Evolutionary conservation across 2,888 invertebrate species (phyloP), one percentile per base, ranked within the genome.

Genomic region (Meganola albula): DNA sequence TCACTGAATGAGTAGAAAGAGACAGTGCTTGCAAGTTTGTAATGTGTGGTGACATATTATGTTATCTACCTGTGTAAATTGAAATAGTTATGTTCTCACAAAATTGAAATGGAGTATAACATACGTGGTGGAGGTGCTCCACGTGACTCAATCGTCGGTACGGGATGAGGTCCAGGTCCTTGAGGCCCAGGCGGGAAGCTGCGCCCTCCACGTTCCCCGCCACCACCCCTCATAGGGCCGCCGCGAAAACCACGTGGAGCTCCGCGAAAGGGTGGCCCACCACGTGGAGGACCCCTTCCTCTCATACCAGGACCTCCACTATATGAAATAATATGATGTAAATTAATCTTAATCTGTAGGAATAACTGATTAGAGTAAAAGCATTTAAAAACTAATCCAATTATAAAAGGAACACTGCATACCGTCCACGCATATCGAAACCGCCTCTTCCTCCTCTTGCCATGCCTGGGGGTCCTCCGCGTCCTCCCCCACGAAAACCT

Each of bases 361-460:
- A n/a, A n/a, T n/a, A n/a, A n/a, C n/a, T n/a, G n/a, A n/a, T n/a
- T n/a, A n/a, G n/a, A n/a, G n/a, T n/a, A n/a, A n/a, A n/a, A n/a
- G n/a, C n/a, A n/a, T n/a, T n/a, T n/a, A n/a, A n/a, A n/a, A n/a
- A n/a, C n/a, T n/a, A n/a, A n/a, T n/a, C n/a, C n/a, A n/a, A n/a
- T 9, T 0, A 4, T 10, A 14, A 10, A 16, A 21, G 20, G 1
- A 18, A n/a, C n/a, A 1, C 26, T 24, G 33, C 63, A 63, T 63
- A 85, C 85, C 85, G 73, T 51, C 85, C 85, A 31, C 84, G 70
- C 83, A 84, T 83, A 21, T 85, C 84, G 41, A 78, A 84, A 21
- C 80, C 79, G 25, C 83, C 82, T 46, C 83, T 63, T 24, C 84
- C 83, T 60, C 83, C 83, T 60, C 83, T 63, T 35, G 54, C 30